Percentiles rank a stretch among this genome's conserved stretches.
Evolutionary conservation across 2,113 vertebrate species (phyloP).

Genomic region (Cettia cetti): DNA sequence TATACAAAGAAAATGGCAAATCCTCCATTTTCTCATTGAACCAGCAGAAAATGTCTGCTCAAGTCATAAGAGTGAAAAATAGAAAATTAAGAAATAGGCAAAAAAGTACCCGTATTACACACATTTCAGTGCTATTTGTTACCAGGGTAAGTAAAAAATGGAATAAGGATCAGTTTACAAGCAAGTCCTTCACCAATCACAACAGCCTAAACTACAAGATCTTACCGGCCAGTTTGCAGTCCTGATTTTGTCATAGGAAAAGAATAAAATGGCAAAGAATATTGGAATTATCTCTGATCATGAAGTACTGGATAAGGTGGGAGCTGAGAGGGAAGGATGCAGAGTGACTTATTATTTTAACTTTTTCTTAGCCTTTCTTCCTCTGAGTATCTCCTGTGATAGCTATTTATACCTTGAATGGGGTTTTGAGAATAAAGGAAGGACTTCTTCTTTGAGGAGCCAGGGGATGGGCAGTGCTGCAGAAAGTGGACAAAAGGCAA

Average conservation of each 20-base stretch:
- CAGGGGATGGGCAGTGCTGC: not conserved
- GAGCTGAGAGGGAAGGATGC: not conserved
- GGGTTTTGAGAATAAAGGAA: not conserved
- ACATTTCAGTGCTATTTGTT: not conserved
- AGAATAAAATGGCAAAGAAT: not conserved
- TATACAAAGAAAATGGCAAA: not conserved
- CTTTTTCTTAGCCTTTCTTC: not conserved
- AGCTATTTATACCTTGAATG: not conserved
- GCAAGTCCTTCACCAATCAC: not conserved
- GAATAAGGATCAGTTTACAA: not conserved
- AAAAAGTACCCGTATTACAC: not conserved
- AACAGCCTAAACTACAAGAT: not conserved
- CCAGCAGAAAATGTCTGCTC: not conserved
- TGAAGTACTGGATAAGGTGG: not conserved
- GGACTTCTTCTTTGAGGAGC: not conserved
- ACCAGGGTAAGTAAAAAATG: not conserved
- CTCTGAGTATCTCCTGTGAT: not conserved
- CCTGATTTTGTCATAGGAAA: not conserved
- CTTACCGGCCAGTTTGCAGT: not conserved
- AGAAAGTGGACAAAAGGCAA: not conserved
- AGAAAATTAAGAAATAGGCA: not conserved
- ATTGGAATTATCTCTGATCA: not conserved
- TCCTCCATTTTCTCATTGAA: not conserved
- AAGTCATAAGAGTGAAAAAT: not conserved
- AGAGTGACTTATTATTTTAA: not conserved